Evolutionary conservation across 2,797 vertebrate species (phyloP).

Genomic region (Onychomys leucogaster): DNA sequence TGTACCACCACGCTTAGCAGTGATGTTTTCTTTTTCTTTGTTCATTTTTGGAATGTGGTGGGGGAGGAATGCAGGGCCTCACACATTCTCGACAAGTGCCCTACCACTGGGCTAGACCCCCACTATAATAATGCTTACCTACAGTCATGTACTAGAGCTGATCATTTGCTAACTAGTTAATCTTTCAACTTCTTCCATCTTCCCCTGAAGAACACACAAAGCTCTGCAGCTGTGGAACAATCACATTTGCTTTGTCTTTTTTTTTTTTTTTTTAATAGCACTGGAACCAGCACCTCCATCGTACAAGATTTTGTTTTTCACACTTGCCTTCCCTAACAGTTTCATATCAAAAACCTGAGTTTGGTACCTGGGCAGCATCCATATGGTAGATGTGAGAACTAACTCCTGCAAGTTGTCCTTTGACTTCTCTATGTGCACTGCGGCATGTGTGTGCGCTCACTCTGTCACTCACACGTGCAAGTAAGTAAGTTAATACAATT

Average conservation of each 20-base stretch:
- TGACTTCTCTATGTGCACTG: background rate
- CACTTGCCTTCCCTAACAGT: background rate
- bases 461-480: background rate
- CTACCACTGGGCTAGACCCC: background rate
- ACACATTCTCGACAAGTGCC: background rate
- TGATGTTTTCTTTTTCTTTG: background rate
- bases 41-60: background rate
- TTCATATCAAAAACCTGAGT: background rate
- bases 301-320: background rate
- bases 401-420: background rate
- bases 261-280: background rate
- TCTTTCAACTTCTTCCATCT: background rate
- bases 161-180: background rate
- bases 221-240: constrained; percentile 34
- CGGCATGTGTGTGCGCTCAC: too few species aligned
- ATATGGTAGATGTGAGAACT: background rate
- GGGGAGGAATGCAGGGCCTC: background rate
- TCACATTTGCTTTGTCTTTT: background rate
- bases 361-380: background rate
- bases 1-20: background rate
- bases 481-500: background rate
- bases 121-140: background rate
- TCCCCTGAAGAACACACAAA: background rate
- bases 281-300: background rate
- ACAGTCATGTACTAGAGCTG: background rate